Percentiles rank a stretch among this genome's conserved stretches.
Conservation (phyloP, 2,797 vertebrate genomes). For the Lagorchestes hirsutus region DNA sequence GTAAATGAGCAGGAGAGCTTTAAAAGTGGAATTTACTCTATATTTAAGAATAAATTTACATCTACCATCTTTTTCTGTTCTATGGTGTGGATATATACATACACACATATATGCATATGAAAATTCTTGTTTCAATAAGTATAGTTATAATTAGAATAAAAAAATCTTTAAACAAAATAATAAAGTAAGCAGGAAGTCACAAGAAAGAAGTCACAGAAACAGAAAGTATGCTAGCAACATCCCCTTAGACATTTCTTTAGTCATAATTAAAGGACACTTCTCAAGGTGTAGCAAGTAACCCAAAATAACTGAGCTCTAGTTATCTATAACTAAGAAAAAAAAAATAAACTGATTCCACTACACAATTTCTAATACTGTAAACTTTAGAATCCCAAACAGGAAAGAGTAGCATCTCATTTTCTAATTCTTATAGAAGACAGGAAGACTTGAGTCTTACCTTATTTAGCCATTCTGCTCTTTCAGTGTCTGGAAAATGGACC, state of each 20-base stretch:
- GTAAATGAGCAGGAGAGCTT: neutral
- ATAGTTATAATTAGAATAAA: neutral
- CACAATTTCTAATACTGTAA: neutral
- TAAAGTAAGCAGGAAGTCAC: neutral
- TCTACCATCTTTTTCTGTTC: neutral
- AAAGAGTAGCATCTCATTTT: constrained; percentile 9
- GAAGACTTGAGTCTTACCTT: constrained; percentile 89
- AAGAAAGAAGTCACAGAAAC: neutral
- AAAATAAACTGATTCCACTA: neutral
- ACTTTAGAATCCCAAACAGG: constrained; percentile 36
- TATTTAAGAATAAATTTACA: neutral
- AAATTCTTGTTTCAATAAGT: neutral
- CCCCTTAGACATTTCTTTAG: neutral
- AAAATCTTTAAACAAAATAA: neutral
- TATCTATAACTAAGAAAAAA: neutral
- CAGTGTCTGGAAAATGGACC: constrained; percentile 98
- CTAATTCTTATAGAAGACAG: neutral
- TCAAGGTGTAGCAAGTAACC: neutral
- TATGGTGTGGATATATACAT: neutral
- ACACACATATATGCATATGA: neutral
- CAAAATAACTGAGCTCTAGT: neutral
- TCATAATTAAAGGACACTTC: neutral
- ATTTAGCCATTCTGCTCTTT: constrained; percentile 98
- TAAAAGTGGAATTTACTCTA: neutral
- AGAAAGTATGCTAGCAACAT: neutral